Base-by-base conservation (phyloP, 2,888 invertebrate genomes). In the Embidobia sp. region DNA sequence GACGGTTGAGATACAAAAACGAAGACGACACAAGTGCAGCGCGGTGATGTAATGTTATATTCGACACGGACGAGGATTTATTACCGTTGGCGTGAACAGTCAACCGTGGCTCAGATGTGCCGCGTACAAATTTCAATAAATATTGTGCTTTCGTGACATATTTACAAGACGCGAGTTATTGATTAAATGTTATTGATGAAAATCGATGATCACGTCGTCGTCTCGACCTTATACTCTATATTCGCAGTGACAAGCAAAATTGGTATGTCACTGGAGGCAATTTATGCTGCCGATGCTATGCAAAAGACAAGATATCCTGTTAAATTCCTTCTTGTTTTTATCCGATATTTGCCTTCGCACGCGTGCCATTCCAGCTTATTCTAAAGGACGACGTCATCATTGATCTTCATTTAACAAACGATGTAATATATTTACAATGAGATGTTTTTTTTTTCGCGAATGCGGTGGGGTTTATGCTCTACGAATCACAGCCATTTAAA, bases 401-500 rank as follows among this genome's bases (percentile, higher is more conserved):
- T 22, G 6, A 6, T 22, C 6, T 22, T 22, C 22, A 22, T 22
- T 22, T 4, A 22, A 22, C 22, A 22, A 18, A 26, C 26, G 29
- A 2, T 29, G 29, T 16, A 11, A 11, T 26, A 3, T 61, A 49
- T 40, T 40, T 49, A 63, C 63, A 49, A 29, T 59, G 57, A 42
- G 10, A 37, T 27, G 16, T 16, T 37, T 48, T 27, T n/a, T n/a
- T 49, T 11, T 22, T 22, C 22, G 29, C 2, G 19, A 63, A 18
- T 35, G 33, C 64, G 51, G 51, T 64, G 53, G 53, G 44, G 16
- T 44, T 44, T 53, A 66, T 53, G 53, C 53, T 53, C 33, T 42
- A 63, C 11, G 7, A 16, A 66, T 66, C 66, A 66, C 66, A 66
- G 67, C 55, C 67, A 51, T 67, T 35, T 6, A 48, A 55, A 57